Evolutionary conservation across 2,113 vertebrate genomes (phyloP).

Genomic region (Petrocephalus zakoni): DNA sequence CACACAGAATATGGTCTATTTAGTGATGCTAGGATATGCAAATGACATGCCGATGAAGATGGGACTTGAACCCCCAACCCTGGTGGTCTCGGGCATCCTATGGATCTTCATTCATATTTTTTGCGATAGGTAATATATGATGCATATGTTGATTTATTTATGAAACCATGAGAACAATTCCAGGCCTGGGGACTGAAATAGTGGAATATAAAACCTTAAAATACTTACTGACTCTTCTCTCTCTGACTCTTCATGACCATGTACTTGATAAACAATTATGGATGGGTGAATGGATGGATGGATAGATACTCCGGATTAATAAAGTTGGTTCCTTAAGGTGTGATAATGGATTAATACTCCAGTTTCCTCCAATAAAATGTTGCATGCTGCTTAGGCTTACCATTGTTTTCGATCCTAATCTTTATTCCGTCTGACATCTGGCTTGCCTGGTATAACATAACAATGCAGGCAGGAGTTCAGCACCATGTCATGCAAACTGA

Average conservation of each 20-base stretch:
- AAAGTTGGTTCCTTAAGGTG: neutral
- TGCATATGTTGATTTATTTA: neutral
- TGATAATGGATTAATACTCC: neutral
- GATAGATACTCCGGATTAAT: neutral
- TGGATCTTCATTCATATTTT: neutral
- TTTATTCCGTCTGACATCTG: neutral
- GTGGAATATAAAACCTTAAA: neutral
- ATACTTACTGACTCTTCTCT: neutral
- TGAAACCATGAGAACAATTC: neutral
- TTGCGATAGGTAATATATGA: neutral
- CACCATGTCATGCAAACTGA: neutral
- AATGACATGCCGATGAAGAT: neutral
- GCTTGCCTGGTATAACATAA: neutral
- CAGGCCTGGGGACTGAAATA: neutral
- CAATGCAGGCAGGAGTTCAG: neutral
- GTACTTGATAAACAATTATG: neutral
- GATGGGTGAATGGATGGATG: neutral
- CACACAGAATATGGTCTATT: neutral
- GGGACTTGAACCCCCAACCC: neutral
- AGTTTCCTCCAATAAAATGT: neutral
- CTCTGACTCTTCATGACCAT: neutral
- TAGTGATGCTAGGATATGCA: neutral
- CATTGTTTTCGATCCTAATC: neutral
- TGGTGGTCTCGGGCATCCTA: neutral
- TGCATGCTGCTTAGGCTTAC: neutral